These are phyloP conservation scores for Machimus atricapillus DNA, from an alignment of 2,888 invertebrate genomes.

Conservation along the genomic window DNA sequence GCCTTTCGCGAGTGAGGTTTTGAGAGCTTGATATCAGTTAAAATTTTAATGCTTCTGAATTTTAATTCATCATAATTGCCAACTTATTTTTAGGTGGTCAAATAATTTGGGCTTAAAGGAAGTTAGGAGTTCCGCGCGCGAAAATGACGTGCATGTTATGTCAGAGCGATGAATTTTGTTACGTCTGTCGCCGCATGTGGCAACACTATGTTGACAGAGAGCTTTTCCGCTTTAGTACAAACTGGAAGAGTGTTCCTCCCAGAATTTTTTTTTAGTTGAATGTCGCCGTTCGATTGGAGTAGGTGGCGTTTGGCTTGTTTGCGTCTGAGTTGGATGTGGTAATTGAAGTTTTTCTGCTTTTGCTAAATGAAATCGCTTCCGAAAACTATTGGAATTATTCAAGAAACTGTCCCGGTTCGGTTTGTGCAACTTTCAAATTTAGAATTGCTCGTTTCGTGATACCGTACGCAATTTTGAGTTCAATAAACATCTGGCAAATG, in stretches of 20 bases:
- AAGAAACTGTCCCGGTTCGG: background rate
- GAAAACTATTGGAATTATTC: background rate
- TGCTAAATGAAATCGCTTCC: constrained; percentile 14
- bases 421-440: background rate
- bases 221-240: background rate
- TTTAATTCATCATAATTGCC: background rate
- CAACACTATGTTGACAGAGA: background rate
- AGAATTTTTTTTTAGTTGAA: constrained; percentile 26
- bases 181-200: background rate
- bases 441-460: background rate
- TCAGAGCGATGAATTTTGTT: too few species aligned
- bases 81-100: background rate
- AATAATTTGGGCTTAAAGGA: too few species aligned
- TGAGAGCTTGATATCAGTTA: background rate
- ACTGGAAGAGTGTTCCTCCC: constrained; percentile 21
- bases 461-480: background rate
- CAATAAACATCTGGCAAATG: constrained; percentile 35
- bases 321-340: background rate
- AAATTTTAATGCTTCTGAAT: too few species aligned
- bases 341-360: background rate
- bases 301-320: background rate
- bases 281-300: constrained; percentile 24
- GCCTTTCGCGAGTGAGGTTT: background rate
- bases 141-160: too few species aligned
- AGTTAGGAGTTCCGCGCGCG: too few species aligned